A percentile compares a stretch with the other conserved stretches of the same genome.
These are phyloP conservation scores for Macrobrachium rosenbergii DNA, from an alignment of 1,140 invertebrate genomes.

Conservation along the genomic window DNA sequence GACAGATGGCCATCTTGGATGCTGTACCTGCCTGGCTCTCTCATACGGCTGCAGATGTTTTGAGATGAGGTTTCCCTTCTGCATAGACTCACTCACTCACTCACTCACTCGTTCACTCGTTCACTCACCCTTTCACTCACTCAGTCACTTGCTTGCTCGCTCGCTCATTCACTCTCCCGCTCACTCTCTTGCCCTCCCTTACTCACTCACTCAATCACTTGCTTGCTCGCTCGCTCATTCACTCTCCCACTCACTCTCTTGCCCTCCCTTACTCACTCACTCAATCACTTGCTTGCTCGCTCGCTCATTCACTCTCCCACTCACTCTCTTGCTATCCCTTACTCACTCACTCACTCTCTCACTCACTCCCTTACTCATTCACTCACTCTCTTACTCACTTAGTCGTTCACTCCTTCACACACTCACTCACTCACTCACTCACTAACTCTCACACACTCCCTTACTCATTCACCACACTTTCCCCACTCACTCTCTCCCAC, in stretches of 20 bases:
- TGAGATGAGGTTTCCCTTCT: too few relatives aligned
- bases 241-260: not conserved
- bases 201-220: slow-evolving; percentile 27
- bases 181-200: not conserved
- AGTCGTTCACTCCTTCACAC: too few relatives aligned
- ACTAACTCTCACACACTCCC: too few relatives aligned
- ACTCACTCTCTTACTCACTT: too few relatives aligned
- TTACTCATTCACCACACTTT: too few relatives aligned
- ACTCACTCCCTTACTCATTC: too few relatives aligned
- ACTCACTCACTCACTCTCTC: not conserved
- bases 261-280: not conserved
- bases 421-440: too few relatives aligned
- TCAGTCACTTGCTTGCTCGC: not conserved
- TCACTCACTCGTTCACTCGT: slow-evolving; percentile 37
- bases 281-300: not conserved
- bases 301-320: not conserved
- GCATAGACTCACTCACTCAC: not conserved
- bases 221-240: not conserved
- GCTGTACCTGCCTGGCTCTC: too few relatives aligned
- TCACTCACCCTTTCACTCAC: slow-evolving; percentile 17
- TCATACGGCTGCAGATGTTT: too few relatives aligned
- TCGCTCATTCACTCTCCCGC: not conserved
- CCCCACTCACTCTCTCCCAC: too few relatives aligned
- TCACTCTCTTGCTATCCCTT: too few relatives aligned
- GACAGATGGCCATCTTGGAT: too few relatives aligned